Base-by-base conservation (phyloP, 1,140 invertebrate genomes). In the Drosophila sucinea region DNA sequence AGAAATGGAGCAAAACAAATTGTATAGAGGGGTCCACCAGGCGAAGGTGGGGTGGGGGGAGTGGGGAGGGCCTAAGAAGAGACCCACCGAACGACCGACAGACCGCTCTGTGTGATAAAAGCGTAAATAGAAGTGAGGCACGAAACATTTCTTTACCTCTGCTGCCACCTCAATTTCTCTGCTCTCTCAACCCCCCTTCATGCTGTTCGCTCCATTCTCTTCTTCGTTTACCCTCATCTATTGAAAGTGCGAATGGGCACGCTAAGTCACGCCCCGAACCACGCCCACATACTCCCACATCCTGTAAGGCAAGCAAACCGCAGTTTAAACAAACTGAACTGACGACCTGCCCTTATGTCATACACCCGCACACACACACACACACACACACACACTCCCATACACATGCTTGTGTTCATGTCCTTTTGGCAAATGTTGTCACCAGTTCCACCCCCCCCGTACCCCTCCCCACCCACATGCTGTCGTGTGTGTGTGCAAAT, bases 1-100 rank as follows among this genome's bases (percentile, higher is more conserved):
- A 82, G 75, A 86, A 87, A 82, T 82, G 70, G 74, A 81, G 70
- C 82, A 87, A 87, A 83, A 87, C 76, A 87, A 87, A 87, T 87
- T 83, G 76, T 87, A 87, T 77, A 83, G 83, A 89, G 44, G 44
- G 44, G 44, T 51, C 23, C 44, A 6, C 7, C 17, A 17, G 17
- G 17, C 17, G 17, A 17, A 17, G 17, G 30, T 30, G 2, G n/a
- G n/a, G n/a, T n/a, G n/a, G n/a, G n/a, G n/a, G n/a, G n/a, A n/a
- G 30, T 30, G 2, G n/a, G 40, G 40, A 11, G 40, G n/a, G 40
- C 10, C 44, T 51, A 72, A 76, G 23, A 33, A 41, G 10, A 23
- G 51, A 35, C 25, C 29, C 62, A 40, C 41, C 65, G 64, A 79
- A 74, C 76, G 81, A 67, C 77, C 66, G 78, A 51, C 23, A 25